phyloP scores from a whole-genome alignment of 2,888 invertebrate genomes.

The Acronicta psi region DNA sequence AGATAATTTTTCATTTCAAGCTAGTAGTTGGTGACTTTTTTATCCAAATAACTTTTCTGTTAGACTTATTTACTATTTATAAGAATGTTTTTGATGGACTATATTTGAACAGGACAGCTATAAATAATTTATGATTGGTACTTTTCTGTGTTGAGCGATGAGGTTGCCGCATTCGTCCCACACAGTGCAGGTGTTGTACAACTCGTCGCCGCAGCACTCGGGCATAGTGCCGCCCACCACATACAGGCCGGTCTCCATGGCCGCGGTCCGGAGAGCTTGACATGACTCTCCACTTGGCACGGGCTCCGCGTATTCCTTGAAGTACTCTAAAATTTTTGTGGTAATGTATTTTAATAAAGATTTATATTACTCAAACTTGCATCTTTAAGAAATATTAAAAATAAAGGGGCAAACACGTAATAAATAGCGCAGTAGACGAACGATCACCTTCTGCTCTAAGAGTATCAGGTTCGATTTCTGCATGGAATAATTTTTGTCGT shows the following conservation, averaged over 20 bases:
- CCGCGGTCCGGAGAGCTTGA: constrained; percentile 91
- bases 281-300: constrained; percentile 94
- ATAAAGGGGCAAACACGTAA: no score
- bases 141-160: constrained; percentile 95
- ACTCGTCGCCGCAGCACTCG: constrained; percentile 91
- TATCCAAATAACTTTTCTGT: no score
- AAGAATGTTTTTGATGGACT: no score
- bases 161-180: constrained; percentile 94
- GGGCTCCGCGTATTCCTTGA: constrained; percentile 95
- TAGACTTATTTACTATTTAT: no score
- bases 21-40: no score
- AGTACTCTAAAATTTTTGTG: constrained; percentile 88
- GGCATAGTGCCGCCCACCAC: constrained; percentile 97
- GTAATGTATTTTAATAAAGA: not conserved
- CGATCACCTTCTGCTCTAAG: no score
- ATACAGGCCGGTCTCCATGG: constrained; percentile 93
- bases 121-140: constrained; percentile 61
- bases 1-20: no score
- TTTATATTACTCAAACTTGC: not conserved
- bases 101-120: no score
- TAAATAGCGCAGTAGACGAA: no score
- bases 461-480: no score
- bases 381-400: not conserved
- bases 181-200: constrained; percentile 96
- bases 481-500: no score